Base-by-base conservation (phyloP, 2,797 vertebrate genomes). In the Premnoplex brunnescens region DNA sequence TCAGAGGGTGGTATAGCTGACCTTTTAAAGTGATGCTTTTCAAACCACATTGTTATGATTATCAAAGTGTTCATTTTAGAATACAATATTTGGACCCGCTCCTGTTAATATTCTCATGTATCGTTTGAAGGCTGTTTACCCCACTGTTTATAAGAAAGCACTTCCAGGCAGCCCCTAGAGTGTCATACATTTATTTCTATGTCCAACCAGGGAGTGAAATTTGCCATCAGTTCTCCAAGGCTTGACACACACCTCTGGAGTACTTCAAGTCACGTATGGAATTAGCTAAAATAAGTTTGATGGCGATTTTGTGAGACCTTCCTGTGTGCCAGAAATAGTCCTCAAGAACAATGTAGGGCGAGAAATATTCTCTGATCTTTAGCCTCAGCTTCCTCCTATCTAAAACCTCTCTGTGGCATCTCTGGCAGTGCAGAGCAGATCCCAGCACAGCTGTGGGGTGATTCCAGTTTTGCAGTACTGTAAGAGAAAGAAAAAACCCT, bases 11-110 rank as follows among this genome's bases (percentile, higher is more conserved):
- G 80, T 97, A 96, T 91, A 96, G 91, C 91, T 98, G 98, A 97
- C 97, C 97, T 98, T 98, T 98, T 95, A 96, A 96, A 97, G 96
- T 95, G 96, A 96, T 97, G 89, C 84, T 96, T 97, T 97, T 96
- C 90, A 96, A 97, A 97, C 97, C 97, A 94, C 98, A 97, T 97
- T 98, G 98, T 98, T 98, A 94, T 97, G 94, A 95, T 97, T 95
- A 88, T 95, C 95, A 96, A 91, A 97, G 91, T 71, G 88, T 89
- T 95, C 84, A 28, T 83, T 96, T 94, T 83, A 87, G 89, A 92
- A 39, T 75, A 91, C 89, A 93, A 66, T 88, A 93, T 95, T 94
- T 96, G 94, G 91, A 92, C 84, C 43, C 32, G 15, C 68, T 95
- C 80, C 88, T 37, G 2, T 46, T 91, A 79, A 87, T 91, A 90